Evolutionary conservation across 2,113 vertebrate species (phyloP), one percentile per base, ranked within the genome.

Genomic region (Campylomormyrus tamandua): DNA sequence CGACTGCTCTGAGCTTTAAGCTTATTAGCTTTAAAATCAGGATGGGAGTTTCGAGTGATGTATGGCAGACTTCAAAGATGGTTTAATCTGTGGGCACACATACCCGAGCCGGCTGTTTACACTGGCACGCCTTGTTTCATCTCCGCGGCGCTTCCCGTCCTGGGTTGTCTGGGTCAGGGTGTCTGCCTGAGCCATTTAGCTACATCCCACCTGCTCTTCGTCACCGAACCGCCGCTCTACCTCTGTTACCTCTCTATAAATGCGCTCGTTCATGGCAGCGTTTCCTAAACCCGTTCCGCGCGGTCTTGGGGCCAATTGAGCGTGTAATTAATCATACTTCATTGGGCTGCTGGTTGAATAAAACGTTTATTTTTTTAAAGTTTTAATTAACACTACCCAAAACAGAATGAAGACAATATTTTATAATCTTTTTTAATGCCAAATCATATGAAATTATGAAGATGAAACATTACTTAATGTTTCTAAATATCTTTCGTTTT

Each of bases 1-100:
- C 88, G 89, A 91, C 88, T 91, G 91, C 91, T 92, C 89, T 90
- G 91, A 92, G 91, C 91, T 92, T 92, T 93, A 93, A 93, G 92
- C 91, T 90, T 92, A 92, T 93, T 93, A 92, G 90, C 89, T 83
- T 80, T 88, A 90, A 90, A 88, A 89, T 84, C 80, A 31, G 88
- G 87, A 89, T 58, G 90, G 86, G 87, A 80, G 87, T 83, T 62
- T 77, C 89, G 27, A 87, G 74, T 89, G 88, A 89, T 90, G 89
- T 85, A 77, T 56, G 19, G 77, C 46, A 53, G 48, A 90, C 89
- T 89, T 90, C 89, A 91, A 91, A 91, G 83, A 92, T 91, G 62
- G 87, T 90, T 87, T 90, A 90, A 88, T 90, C 70, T 88, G 70
- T 90, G 50, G 52, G 90, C n/a, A 77, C 80, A 90, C 87, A 58